Evolutionary conservation across 2,113 vertebrate species (phyloP).

Genomic region (Formicarius rufipectus): DNA sequence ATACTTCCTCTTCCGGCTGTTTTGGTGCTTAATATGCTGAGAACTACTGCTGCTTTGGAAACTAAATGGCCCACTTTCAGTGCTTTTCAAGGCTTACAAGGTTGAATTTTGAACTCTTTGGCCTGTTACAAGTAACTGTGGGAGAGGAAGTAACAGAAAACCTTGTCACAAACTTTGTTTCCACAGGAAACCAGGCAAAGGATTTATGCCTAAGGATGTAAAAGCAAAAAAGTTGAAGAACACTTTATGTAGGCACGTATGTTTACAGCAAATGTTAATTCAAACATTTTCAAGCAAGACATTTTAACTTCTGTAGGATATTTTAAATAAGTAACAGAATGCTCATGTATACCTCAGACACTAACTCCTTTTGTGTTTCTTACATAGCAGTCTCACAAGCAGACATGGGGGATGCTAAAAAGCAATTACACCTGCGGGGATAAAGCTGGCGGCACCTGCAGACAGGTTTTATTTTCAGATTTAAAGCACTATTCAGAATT

Average conservation of each 20-base stretch:
- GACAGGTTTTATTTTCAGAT: neutral
- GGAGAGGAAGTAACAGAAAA: conserved; percentile 31
- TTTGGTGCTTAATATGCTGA: neutral
- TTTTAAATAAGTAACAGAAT: neutral
- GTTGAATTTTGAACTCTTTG: conserved; percentile 6
- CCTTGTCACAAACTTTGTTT: neutral
- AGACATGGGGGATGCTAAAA: neutral
- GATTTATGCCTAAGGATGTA: neutral
- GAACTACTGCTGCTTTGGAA: neutral
- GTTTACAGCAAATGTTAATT: neutral
- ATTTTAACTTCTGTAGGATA: neutral
- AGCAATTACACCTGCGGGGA: neutral
- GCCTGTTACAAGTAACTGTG: neutral
- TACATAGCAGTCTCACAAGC: neutral
- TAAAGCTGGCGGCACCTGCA: neutral
- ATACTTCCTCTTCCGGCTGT: neutral
- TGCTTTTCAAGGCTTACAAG: neutral
- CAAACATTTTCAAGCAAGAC: neutral
- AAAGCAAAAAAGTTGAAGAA: neutral
- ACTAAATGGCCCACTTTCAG: neutral
- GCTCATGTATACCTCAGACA: neutral
- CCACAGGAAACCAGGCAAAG: conserved; percentile 15
- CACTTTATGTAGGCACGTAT: neutral
- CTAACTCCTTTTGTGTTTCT: neutral
- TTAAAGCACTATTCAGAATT: neutral